A percentile compares a stretch with the other conserved stretches of the same genome.
Evolutionary conservation across 1,140 invertebrate genomes (phyloP).

Genomic region (Sminthurinus signatus): DNA sequence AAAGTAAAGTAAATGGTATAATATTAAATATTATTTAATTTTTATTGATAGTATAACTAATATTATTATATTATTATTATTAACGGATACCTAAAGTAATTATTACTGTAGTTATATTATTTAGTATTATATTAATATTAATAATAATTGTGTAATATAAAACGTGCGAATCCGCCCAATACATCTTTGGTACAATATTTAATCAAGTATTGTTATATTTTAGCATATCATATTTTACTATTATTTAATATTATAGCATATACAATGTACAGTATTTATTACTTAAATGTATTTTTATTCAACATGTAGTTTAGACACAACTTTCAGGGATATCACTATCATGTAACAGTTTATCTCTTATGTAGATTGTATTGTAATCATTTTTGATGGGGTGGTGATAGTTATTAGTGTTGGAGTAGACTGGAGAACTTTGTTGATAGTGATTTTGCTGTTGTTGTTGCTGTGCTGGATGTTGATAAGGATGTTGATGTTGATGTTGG

Average conservation of each 20-base stretch:
- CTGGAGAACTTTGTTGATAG: conserved; percentile 13
- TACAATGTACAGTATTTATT: too few relatives aligned
- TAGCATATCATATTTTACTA: too few relatives aligned
- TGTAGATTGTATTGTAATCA: conserved; percentile 40
- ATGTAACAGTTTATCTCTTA: conserved; percentile 37
- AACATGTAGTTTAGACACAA: conserved; percentile 27
- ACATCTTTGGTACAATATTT: too few relatives aligned
- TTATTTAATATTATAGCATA: too few relatives aligned
- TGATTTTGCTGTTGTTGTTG: conserved; percentile 16
- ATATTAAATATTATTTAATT: not conserved
- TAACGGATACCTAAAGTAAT: too few relatives aligned
- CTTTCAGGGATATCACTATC: conserved; percentile 40
- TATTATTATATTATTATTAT: too few relatives aligned
- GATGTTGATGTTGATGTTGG: conserved; percentile 6
- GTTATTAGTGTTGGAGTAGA: conserved; percentile 15
- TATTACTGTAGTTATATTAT: too few relatives aligned
- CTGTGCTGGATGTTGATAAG: conserved; percentile 2
- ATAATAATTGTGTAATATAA: not conserved
- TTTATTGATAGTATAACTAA: too few relatives aligned
- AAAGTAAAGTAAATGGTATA: not conserved
- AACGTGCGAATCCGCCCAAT: too few relatives aligned
- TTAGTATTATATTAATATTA: too few relatives aligned
- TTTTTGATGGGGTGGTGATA: conserved; percentile 13
- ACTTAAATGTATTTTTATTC: too few relatives aligned
- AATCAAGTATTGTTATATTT: too few relatives aligned